Percentiles rank a stretch among this genome's conserved stretches.
Evolutionary conservation across 2,888 invertebrate genomes (phyloP).

Genomic region (Acrobasis repandana): DNA sequence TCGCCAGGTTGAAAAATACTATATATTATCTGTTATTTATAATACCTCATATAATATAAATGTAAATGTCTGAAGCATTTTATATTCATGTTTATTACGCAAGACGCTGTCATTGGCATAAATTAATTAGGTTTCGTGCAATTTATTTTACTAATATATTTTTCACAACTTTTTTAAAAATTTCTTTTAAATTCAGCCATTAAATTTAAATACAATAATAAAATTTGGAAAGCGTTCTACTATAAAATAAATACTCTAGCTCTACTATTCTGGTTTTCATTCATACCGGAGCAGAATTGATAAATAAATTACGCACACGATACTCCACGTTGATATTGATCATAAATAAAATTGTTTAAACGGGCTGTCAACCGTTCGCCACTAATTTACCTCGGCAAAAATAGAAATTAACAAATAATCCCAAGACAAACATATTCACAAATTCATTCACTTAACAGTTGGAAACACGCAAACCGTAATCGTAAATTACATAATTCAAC

Average conservation of each 20-base stretch:
- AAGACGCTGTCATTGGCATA: no score
- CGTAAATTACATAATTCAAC: constrained; percentile 22
- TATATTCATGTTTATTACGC: no score
- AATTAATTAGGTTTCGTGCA: no score
- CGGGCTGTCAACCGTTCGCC: constrained; percentile 8
- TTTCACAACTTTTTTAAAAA: no score
- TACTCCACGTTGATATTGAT: not conserved
- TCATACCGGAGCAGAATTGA: not conserved
- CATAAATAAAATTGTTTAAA: constrained; percentile 10
- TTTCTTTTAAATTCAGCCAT: no score
- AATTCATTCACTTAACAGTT: constrained; percentile 17
- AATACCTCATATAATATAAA: not conserved
- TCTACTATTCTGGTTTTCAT: not conserved
- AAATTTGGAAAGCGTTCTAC: no score
- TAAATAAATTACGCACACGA: constrained; percentile 3
- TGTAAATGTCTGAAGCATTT: no score
- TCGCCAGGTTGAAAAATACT: constrained; percentile 5
- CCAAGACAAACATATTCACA: constrained; percentile 14
- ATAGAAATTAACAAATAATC: constrained; percentile 19
- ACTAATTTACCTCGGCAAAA: constrained; percentile 9
- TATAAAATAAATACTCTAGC: no score
- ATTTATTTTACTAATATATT: no score
- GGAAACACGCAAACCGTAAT: constrained; percentile 15
- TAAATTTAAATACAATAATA: no score
- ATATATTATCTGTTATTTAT: constrained; percentile 1